Conservation (phyloP, 2,797 vertebrate species). For the Ispidina lecontei region DNA sequence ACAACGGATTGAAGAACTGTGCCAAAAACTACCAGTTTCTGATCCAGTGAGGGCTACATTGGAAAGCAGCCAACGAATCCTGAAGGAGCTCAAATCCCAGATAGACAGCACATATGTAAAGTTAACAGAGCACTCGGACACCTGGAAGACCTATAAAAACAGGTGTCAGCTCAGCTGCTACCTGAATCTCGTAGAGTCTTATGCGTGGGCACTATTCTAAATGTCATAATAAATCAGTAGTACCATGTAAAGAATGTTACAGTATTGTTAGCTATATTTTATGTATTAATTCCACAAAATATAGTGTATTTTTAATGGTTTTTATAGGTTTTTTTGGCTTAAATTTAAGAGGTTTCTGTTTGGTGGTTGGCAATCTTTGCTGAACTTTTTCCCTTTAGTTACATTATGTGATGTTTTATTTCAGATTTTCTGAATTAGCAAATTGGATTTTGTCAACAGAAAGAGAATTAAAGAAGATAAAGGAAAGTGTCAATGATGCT, state of each 20-base stretch:
- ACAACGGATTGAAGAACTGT: constrained; percentile 91
- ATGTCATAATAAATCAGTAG: background rate
- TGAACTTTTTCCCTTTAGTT: background rate
- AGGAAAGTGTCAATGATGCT: constrained; percentile 80
- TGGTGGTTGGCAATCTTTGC: background rate
- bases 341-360: background rate
- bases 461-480: constrained; percentile 86
- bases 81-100: constrained; percentile 85
- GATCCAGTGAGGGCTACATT: constrained; percentile 82
- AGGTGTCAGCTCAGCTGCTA: constrained; percentile 78
- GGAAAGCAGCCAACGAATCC: constrained; percentile 77
- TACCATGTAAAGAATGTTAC: background rate
- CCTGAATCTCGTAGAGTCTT: background rate
- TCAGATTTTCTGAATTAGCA: constrained; percentile 88
- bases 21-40: constrained; percentile 88
- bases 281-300: background rate
- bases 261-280: background rate
- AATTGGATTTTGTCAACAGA: constrained; percentile 91
- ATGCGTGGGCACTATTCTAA: background rate
- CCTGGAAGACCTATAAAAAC: constrained; percentile 89
- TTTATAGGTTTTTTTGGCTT: background rate
- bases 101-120: constrained; percentile 84
- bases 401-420: constrained; percentile 14
- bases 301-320: background rate
- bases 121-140: constrained; percentile 87